Conservation (phyloP, 2,113 vertebrate genomes). For the Megatriorchis doriae region DNA sequence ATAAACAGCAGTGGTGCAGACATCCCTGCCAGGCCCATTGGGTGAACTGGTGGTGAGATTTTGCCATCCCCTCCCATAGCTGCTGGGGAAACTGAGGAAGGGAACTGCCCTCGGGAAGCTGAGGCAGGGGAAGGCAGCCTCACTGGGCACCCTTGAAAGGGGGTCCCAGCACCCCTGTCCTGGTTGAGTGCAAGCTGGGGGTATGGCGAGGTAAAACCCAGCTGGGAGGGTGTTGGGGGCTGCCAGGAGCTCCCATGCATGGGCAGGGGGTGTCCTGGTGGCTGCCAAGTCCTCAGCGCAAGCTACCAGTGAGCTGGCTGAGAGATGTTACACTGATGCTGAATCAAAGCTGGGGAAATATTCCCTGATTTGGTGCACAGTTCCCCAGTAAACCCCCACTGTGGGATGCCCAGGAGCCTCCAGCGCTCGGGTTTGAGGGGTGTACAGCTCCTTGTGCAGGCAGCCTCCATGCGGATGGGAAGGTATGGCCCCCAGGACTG, state of each 20-base stretch:
- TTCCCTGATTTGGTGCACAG: not conserved
- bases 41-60: not conserved
- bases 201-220: not conserved
- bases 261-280: not conserved
- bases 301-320: not conserved
- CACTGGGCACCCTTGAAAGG: not conserved
- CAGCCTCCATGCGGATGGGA: rapidly evolving
- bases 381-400: not conserved
- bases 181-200: not conserved
- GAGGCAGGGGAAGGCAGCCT: not conserved
- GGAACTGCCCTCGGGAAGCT: not conserved
- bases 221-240: not conserved
- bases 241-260: not conserved
- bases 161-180: not conserved
- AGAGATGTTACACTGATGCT: not conserved
- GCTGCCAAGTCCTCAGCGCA: not conserved
- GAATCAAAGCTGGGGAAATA: not conserved
- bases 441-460: not conserved
- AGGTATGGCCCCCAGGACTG: rapidly evolving
- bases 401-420: not conserved
- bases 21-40: not conserved
- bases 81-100: not conserved
- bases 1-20: conserved; percentile 7
- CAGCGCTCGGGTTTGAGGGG: rapidly evolving
- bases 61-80: not conserved